These are phyloP conservation scores for Podarcis muralis DNA, from an alignment of 2,113 vertebrate genomes.

Conservation along the genomic window DNA sequence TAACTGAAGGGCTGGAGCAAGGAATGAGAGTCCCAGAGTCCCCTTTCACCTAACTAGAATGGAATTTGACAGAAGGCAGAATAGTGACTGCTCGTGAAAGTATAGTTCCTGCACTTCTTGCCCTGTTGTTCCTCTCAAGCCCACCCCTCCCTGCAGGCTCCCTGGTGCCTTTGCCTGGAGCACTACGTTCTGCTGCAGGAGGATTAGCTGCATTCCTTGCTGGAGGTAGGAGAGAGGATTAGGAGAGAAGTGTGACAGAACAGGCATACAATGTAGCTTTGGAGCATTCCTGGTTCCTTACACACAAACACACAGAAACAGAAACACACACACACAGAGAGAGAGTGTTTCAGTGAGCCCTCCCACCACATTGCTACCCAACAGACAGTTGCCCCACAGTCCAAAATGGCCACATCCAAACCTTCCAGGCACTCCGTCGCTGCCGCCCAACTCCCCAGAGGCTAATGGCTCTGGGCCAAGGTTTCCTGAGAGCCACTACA, in stretches of 20 bases:
- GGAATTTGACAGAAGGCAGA: not conserved
- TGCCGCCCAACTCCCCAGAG: not conserved
- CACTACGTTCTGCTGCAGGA: not conserved
- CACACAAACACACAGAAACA: not conserved
- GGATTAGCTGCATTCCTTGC: slow-evolving; percentile 4
- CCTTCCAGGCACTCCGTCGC: not conserved
- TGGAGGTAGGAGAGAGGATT: not conserved
- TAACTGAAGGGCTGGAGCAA: not conserved
- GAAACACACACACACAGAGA: too few relatives aligned
- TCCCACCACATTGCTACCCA: not conserved
- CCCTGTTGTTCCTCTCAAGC: not conserved
- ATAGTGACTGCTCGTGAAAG: not conserved
- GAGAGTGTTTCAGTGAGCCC: too few relatives aligned
- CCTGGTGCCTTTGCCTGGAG: not conserved
- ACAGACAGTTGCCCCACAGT: not conserved
- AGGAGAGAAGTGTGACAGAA: not conserved
- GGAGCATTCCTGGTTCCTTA: not conserved
- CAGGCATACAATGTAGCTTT: not conserved
- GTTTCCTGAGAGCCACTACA: slow-evolving; percentile 4
- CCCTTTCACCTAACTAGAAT: not conserved
- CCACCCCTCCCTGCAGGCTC: too few relatives aligned
- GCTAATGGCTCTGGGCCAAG: not conserved
- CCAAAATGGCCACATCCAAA: not conserved
- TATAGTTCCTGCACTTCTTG: not conserved
- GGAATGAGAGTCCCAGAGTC: not conserved